Evolutionary conservation across 2,113 vertebrate genomes (phyloP), one percentile per base, ranked within the genome.

Genomic region (Poeciliopsis occidentalis): DNA sequence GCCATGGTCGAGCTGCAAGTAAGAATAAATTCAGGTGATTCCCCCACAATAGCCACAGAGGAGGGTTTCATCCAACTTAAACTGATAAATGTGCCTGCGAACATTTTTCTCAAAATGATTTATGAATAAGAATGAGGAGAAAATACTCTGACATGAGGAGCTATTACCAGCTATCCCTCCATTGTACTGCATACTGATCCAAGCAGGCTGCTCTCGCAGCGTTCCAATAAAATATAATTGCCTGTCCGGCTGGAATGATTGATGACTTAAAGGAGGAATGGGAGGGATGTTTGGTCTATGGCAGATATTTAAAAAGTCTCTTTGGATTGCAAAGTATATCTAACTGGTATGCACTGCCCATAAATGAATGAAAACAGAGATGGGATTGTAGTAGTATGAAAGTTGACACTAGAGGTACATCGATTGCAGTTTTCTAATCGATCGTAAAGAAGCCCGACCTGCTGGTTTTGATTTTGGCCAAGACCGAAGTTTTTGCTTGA

Each of bases 221-320:
- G 51, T 2, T 22, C 19, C 51, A 57, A 57, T 57, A n/a, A 57
- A 22, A 57, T n/a, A 24, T 24, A 57, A 57, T 22, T 47, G 44
- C 44, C 44, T 47, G 44, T 47, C 44, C 2, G 7, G n/a, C 22
- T 57, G 51, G 24, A 57, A 10, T 57, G 51, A 57, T 57, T 22
- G 51, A 57, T 22, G 51, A 57, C 22, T n/a, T 22, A 57, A 8
- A 57, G 51, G 24, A 57, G 19, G 51, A 8, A n/a, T 11, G 51
- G 51, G 51, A 57, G 51, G 51, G 51, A n/a, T 57, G 51, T 57
- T n/a, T 57, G 51, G 51, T 57, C 51, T n/a, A n/a, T 57, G 51
- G 51, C 51, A 57, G 51, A 57, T 57, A 24, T 57, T 57, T 57
- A n/a, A n/a, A 57, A 19, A 19, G 44, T 47, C 44, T 47, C 17